phyloP scores from a whole-genome alignment of 2,113 vertebrate genomes.

The Aramus guarauna region DNA sequence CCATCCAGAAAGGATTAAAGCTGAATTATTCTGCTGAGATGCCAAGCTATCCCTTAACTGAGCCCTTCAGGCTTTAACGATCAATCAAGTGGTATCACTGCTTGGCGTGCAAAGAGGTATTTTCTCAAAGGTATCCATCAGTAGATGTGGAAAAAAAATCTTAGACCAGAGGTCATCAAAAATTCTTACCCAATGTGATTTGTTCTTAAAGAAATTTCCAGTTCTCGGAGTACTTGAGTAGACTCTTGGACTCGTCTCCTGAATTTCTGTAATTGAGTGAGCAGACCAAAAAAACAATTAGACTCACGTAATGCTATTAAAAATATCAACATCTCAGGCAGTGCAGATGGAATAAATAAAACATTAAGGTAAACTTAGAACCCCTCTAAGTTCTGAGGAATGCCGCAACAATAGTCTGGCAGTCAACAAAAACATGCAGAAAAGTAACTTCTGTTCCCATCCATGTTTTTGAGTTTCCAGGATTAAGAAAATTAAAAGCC shows the following conservation, averaged over 20 bases:
- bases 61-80: not conserved
- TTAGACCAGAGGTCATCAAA: not conserved
- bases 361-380: not conserved
- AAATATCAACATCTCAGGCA: not conserved
- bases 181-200: slow-evolving; percentile 97
- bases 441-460: not conserved
- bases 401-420: not conserved
- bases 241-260: slow-evolving; percentile 96
- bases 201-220: slow-evolving; percentile 98
- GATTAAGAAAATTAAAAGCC: not conserved
- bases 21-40: not conserved
- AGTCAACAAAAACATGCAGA: not conserved
- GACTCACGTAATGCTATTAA: not conserved
- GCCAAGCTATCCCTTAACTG: not conserved
- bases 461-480: not conserved
- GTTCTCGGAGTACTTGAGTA: slow-evolving; percentile 94
- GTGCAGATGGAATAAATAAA: not conserved
- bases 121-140: not conserved
- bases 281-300: not conserved
- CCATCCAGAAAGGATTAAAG: not conserved
- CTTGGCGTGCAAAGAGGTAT: not conserved
- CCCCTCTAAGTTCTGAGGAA: not conserved
- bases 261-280: slow-evolving; percentile 85
- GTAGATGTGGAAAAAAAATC: not conserved
- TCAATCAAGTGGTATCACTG: not conserved